phyloP scores from a whole-genome alignment of 2,113 vertebrate genomes.

The Gasterosteus aculeatus region DNA sequence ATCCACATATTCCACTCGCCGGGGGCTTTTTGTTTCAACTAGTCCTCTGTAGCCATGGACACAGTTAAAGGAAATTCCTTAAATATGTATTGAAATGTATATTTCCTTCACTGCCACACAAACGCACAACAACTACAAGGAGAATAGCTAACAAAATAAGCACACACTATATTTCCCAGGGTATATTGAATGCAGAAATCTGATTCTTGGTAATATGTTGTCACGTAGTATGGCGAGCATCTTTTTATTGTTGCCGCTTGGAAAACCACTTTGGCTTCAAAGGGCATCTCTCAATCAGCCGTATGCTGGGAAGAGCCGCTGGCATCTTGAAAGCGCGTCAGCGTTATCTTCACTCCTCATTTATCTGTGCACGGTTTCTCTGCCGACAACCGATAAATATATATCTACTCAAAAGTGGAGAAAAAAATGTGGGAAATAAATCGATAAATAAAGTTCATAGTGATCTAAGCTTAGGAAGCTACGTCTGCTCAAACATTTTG shows the following conservation, averaged over 20 bases:
- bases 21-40: conserved; percentile 32
- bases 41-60: conserved; percentile 27
- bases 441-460: background rate
- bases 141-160: conserved; percentile 12
- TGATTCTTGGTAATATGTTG: background rate
- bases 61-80: conserved; percentile 7
- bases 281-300: background rate
- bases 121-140: background rate
- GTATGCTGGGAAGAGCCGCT: background rate
- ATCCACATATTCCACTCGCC: conserved; percentile 31
- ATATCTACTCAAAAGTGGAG: background rate
- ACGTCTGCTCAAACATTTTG: background rate
- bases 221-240: background rate
- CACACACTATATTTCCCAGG: background rate
- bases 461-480: background rate
- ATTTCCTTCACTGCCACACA: background rate
- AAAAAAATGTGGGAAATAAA: background rate
- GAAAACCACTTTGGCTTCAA: conserved; percentile 1
- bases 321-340: background rate
- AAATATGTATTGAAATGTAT: conserved; percentile 28
- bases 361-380: background rate
- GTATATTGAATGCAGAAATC: background rate
- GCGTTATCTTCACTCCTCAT: background rate
- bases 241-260: conserved; percentile 17
- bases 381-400: too few species aligned